phyloP scores from a whole-genome alignment of 2,113 vertebrate species.

The Patagioenas fasciata region DNA sequence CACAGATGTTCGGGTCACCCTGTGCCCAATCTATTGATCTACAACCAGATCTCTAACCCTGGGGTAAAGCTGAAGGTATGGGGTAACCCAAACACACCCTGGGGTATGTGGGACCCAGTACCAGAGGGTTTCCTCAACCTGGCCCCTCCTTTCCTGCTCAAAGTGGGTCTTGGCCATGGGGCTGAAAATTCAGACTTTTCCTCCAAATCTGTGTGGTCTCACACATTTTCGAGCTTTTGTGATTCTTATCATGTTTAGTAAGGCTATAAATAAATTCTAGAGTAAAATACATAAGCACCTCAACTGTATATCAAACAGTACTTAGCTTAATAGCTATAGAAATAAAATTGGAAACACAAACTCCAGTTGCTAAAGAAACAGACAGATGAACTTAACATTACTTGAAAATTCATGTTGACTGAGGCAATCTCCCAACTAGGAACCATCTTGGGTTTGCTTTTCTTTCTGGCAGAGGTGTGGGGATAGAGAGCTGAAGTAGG shows the following conservation, averaged over 20 bases:
- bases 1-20: not conserved
- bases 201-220: not conserved
- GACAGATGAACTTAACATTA: not conserved
- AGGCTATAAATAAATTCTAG: not conserved
- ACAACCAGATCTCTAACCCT: not conserved
- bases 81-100: accelerated
- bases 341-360: not conserved
- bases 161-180: not conserved
- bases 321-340: not conserved
- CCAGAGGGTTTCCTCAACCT: accelerated
- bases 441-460: not conserved
- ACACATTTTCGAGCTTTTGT: not conserved
- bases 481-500: not conserved
- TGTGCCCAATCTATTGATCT: not conserved
- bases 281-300: not conserved
- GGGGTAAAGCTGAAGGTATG: not conserved
- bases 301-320: not conserved
- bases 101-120: accelerated
- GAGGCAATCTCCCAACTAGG: not conserved
- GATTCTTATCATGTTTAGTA: not conserved
- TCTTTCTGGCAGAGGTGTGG: accelerated
- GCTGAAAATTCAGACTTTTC: not conserved
- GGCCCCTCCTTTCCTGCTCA: accelerated
- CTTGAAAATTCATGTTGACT: not conserved
- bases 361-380: not conserved